A percentile compares a stretch with the other conserved stretches of the same genome.
Evolutionary conservation across 2,797 vertebrate genomes (phyloP).

Genomic region (Synaphobranchus kaupii): DNA sequence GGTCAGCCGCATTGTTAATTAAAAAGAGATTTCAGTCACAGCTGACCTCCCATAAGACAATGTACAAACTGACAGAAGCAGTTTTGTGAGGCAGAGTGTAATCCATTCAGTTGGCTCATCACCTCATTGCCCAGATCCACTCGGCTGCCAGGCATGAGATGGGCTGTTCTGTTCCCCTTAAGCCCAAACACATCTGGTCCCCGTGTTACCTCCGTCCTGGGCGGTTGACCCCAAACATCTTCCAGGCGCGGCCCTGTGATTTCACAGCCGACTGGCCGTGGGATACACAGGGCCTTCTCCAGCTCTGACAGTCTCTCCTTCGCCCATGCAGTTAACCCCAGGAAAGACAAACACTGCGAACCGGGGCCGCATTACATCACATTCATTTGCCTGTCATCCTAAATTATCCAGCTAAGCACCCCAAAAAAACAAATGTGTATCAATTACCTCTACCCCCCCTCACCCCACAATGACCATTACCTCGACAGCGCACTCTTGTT

Average conservation of each 20-base stretch:
- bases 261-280: neutral
- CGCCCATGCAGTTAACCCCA: neutral
- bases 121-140: neutral
- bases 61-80: neutral
- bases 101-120: neutral
- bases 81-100: neutral
- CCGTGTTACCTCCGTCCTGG: neutral
- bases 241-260: neutral
- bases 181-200: slow-evolving; percentile 6
- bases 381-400: slow-evolving; percentile 10
- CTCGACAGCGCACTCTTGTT: neutral
- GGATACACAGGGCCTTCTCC: neutral
- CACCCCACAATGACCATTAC: neutral
- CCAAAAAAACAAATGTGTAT: slow-evolving; percentile 7
- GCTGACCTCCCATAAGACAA: neutral
- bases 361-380: neutral
- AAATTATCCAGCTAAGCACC: slow-evolving; percentile 20
- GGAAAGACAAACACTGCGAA: slow-evolving; percentile 5
- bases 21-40: neutral
- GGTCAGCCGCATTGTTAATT: neutral
- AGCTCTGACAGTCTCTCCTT: neutral
- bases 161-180: neutral
- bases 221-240: neutral
- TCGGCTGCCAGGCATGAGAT: neutral
- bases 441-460: neutral